Evolutionary conservation across 2,888 invertebrate species (phyloP).

Genomic region (Penaeus monodon): DNA sequence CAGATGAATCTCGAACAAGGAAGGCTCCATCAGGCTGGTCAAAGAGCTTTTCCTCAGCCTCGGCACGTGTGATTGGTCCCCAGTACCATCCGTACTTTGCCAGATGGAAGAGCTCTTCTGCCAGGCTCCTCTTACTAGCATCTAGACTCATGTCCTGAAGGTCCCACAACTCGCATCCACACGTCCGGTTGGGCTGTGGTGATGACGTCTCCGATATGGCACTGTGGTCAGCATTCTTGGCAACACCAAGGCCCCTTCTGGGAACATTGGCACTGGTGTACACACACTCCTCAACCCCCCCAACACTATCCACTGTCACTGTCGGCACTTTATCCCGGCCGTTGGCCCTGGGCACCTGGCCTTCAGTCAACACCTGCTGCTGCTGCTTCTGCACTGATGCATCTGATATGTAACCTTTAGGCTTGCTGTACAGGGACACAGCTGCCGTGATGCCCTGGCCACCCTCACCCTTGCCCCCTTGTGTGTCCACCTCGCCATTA

Average conservation of each 20-base stretch:
- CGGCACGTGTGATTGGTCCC: constrained; percentile 69
- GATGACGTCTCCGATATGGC: constrained; percentile 55
- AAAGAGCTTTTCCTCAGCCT: constrained; percentile 79
- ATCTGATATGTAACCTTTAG: no score
- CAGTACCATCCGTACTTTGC: constrained; percentile 63
- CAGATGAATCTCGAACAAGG: constrained; percentile 83
- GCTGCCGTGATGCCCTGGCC: background rate
- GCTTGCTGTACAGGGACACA: no score
- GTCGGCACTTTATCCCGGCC: no score
- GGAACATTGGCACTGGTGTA: no score
- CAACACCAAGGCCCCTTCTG: background rate
- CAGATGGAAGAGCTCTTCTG: constrained; percentile 54
- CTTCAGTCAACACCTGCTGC: no score
- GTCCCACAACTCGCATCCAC: constrained; percentile 40
- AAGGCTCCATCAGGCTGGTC: constrained; percentile 83
- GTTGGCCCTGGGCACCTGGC: no score
- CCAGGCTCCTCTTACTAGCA: constrained; percentile 50
- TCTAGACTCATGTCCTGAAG: constrained; percentile 31
- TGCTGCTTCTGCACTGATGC: no score
- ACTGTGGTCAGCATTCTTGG: constrained; percentile 18
- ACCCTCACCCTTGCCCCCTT: constrained; percentile 3
- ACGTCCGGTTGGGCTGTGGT: constrained; percentile 36
- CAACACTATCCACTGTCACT: no score
- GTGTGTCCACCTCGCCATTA: constrained; percentile 19
- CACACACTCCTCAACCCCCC: no score